A percentile compares a stretch with the other conserved stretches of the same genome.
Conservation (phyloP, 92 coral and sea anemone genomes). For the Palythoa caribaeorum region DNA sequence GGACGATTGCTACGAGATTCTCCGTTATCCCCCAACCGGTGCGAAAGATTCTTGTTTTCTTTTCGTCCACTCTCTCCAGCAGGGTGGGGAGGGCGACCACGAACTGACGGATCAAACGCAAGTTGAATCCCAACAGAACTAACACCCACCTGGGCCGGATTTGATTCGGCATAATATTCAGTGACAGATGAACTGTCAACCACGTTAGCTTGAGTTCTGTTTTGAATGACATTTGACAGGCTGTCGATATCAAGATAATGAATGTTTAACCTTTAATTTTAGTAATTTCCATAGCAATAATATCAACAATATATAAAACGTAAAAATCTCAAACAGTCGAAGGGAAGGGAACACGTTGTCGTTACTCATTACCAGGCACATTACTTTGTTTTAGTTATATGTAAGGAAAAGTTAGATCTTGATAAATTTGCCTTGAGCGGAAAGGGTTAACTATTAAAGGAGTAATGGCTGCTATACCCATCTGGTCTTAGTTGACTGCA, state of each 20-base stretch:
- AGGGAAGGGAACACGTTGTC: too few relatives aligned
- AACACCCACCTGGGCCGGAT: not conserved
- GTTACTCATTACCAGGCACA: too few relatives aligned
- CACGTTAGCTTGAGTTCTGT: not conserved
- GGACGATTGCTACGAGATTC: conserved; percentile 33
- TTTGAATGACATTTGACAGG: not conserved
- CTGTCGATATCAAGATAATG: not conserved
- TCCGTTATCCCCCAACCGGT: conserved; percentile 27
- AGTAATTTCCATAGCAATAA: too few relatives aligned
- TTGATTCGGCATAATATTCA: not conserved
- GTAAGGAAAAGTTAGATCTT: too few relatives aligned
- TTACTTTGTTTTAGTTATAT: too few relatives aligned
- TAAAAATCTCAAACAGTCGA: too few relatives aligned
- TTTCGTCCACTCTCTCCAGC: conserved; percentile 33
- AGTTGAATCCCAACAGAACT: conserved; percentile 23
- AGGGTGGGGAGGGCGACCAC: conserved; percentile 59
- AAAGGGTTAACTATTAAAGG: too few relatives aligned
- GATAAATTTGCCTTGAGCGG: too few relatives aligned
- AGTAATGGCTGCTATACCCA: too few relatives aligned
- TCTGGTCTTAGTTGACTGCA: too few relatives aligned
- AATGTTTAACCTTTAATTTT: not conserved
- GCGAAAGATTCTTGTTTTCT: conserved; percentile 43
- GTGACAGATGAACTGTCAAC: not conserved
- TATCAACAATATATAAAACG: too few relatives aligned
- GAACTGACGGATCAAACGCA: conserved; percentile 42